Base-by-base conservation (phyloP, 2,113 vertebrate species). In the Pelodiscus sinensis region DNA sequence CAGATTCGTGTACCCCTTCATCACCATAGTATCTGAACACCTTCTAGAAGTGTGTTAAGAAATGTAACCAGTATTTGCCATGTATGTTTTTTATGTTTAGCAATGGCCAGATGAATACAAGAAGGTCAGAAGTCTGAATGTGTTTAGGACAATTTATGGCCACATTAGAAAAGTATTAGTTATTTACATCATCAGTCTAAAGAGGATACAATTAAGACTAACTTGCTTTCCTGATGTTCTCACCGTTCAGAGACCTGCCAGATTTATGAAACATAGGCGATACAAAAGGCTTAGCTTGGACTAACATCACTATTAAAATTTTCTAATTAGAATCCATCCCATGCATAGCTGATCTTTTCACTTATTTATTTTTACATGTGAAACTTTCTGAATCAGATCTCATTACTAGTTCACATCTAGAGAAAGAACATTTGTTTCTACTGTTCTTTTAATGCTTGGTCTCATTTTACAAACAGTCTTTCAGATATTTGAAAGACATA, bases 231-330 rank as follows among this genome's bases (percentile, higher is more conserved):
- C 60, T 77, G 80, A 52, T 35, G 88, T 73, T 52, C 89, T 62
- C 85, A 96, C 82, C 68, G 92, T 92, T 93, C 78, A 90, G 81
- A 94, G 78, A 84, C 90, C 55, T 89, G 84, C 13, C 65, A 90
- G 95, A 80, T 89, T 95, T 85, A 86, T 38, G 60, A 94, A 97
- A 96, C 84, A 80, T 51, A 91, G 89, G 52, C 92, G 92, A 60
- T 62, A 44, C 44, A 44, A 44, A 44, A 94, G 92, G 73, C 79
- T 85, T 95, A 89, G 79, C 54, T 92, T 35, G 86, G 82, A 73
- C 51, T 86, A 94, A 96, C 96, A 97, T 96, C 82, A 94, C 92
- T 90, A 68, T 93, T 96, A 62, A 92, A 85, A 90, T 87, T 73
- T 83, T 71, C 90, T 24, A 89, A 89, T 79, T 96, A 93, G 60